Percentiles rank a stretch among this genome's conserved stretches.
Conservation (phyloP, 2,797 vertebrate genomes). For the Pyrocephalus nanus region DNA sequence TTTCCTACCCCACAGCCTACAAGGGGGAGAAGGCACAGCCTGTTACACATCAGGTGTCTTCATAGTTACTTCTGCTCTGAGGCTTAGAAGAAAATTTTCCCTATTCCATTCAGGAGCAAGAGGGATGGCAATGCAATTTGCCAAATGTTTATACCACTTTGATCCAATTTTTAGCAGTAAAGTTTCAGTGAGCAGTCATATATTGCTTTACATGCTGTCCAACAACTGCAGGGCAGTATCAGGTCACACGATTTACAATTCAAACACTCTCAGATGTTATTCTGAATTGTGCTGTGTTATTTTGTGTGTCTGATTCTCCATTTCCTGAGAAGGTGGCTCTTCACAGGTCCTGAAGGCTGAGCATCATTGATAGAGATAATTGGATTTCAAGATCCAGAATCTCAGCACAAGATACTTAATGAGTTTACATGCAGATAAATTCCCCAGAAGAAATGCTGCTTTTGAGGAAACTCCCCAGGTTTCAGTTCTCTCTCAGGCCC, state of each 20-base stretch:
- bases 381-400: conserved; percentile 55
- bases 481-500: not conserved
- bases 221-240: accelerated
- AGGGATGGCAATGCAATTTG: not conserved
- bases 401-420: conserved; percentile 45
- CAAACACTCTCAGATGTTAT: not conserved
- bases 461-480: conserved; percentile 19
- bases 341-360: not conserved
- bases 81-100: not conserved
- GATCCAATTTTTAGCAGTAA: not conserved
- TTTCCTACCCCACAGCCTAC: not conserved
- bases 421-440: conserved; percentile 54
- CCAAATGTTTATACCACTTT: not conserved
- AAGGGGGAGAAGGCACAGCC: not conserved
- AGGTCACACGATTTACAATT: not conserved
- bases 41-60: not conserved
- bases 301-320: not conserved
- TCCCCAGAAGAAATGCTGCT: conserved; percentile 36
- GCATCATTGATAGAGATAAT: conserved; percentile 46
- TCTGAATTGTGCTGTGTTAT: not conserved
- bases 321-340: conserved; percentile 29
- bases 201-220: not conserved
- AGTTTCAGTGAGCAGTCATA: not conserved
- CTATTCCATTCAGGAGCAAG: not conserved
- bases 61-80: not conserved